Base-by-base conservation (phyloP, 2,888 invertebrate species). In the Lepidochrysops patricia region DNA sequence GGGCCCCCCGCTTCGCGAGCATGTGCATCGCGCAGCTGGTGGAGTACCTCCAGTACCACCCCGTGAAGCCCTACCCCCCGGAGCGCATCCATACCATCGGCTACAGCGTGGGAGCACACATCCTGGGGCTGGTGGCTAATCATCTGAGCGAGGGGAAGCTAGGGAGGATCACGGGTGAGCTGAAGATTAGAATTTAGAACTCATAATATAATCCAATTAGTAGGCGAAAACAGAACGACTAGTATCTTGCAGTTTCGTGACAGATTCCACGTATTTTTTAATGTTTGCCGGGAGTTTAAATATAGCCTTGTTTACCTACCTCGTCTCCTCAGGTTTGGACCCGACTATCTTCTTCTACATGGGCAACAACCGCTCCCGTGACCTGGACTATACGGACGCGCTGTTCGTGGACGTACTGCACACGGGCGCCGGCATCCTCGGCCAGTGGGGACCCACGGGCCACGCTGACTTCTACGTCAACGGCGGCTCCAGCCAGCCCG, bases 381-480 rank as follows among this genome's bases (percentile, higher is more conserved):
- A 96, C 74, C 80, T 96, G 75, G 96, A 96, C 80, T 90, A 93
- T 57, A 91, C 93, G 0, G 96, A 96, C 72, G 96, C 96, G 0
- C 91, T 94, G 70, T 96, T 96, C 72, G 96, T 96, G 52, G 96
- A 96, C 75, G 93, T 90, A 37, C 76, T 96, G 26, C 96, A 96
- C 76, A 96, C 96, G 0, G 96, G 96, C 0, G 96, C 96, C 0
- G 96, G 96, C 0, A 95, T 96, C 66, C 88, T 96, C 26, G 96
- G 96, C 0, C 96, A 96, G 73, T 96, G 96, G 96, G 96, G 96
- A 2, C 95, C 96, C 0, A 96, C 94, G 66, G 96, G 96, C 0
- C 96, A 96, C 74, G 96, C 95, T 0, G 96, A 96, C 77, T 96
- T 96, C 79, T 96, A 96, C 78, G 94, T 96, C 57, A 96, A 96